A percentile compares a stretch with the other conserved stretches of the same genome.
phyloP scores from a whole-genome alignment of 1,140 invertebrate genomes.

The Acromyrmex heyeri region DNA sequence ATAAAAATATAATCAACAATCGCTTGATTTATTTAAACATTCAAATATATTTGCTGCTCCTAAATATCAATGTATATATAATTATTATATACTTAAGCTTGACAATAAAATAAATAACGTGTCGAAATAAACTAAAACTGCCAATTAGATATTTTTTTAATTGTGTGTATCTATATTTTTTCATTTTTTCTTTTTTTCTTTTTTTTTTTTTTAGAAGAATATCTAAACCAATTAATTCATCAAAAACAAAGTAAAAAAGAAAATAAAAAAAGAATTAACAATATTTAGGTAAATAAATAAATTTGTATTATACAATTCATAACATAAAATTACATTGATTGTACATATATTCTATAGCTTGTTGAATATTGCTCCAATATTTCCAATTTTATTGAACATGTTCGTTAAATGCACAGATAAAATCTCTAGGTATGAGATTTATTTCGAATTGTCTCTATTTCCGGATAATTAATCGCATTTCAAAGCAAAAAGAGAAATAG shows the following conservation, averaged over 20 bases:
- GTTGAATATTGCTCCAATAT: no score
- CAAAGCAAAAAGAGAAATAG: no score
- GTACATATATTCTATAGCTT: no score
- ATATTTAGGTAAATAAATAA: no score
- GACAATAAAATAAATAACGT: neutral
- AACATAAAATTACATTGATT: no score
- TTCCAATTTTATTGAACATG: no score
- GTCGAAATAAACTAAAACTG: neutral
- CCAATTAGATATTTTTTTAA: neutral
- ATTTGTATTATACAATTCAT: no score
- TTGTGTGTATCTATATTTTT: neutral
- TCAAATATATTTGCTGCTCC: neutral
- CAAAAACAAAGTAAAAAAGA: neutral
- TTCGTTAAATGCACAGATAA: no score
- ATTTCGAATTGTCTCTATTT: no score
- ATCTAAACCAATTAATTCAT: neutral
- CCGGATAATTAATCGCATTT: no score
- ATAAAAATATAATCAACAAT: constrained; percentile 10
- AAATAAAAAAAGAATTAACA: neutral
- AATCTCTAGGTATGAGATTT: no score
- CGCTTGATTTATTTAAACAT: neutral
- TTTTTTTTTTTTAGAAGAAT: constrained; percentile 20
- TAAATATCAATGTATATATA: neutral
- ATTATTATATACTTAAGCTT: constrained; percentile 1
- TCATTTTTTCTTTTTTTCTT: neutral